Evolutionary conservation across 2,113 vertebrate genomes (phyloP).

Genomic region (Tetrao urogallus): DNA sequence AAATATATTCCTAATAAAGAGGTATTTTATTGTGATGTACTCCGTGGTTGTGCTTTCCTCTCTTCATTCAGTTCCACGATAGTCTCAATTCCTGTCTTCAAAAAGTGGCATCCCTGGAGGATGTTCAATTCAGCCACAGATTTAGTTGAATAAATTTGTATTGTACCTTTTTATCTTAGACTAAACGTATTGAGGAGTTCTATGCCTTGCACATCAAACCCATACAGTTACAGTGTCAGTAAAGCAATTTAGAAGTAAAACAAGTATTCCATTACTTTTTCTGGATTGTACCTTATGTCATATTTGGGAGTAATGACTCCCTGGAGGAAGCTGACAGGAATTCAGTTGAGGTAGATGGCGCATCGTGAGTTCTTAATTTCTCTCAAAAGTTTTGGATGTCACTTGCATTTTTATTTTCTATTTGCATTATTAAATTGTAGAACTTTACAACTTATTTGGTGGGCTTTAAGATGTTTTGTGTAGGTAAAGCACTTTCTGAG

Average conservation of each 20-base stretch:
- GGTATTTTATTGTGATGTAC: conserved; percentile 59
- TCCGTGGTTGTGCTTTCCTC: conserved; percentile 31
- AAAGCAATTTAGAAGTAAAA: conserved; percentile 34
- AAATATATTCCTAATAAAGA: conserved; percentile 61
- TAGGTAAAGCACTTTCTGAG: conserved; percentile 35
- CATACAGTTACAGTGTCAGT: conserved; percentile 42
- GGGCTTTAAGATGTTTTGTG: conserved; percentile 7
- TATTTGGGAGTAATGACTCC: neutral
- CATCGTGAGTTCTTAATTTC: neutral
- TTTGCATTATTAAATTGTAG: neutral
- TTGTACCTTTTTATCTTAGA: neutral
- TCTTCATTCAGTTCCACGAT: conserved; percentile 12
- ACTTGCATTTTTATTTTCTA: neutral
- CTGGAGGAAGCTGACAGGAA: neutral
- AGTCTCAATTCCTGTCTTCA: conserved; percentile 8
- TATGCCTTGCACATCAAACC: neutral
- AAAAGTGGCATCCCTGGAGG: neutral
- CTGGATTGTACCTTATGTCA: neutral
- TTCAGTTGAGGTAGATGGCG: neutral
- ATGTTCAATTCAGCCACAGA: neutral
- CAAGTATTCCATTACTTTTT: conserved; percentile 6
- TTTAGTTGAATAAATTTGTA: neutral
- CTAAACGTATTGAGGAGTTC: neutral
- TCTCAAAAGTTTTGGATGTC: neutral
- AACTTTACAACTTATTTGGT: neutral